A percentile compares a stretch with the other conserved stretches of the same genome.
These are phyloP conservation scores for Pollachius pollachius DNA, from an alignment of 2,113 vertebrate genomes.

Conservation along the genomic window DNA sequence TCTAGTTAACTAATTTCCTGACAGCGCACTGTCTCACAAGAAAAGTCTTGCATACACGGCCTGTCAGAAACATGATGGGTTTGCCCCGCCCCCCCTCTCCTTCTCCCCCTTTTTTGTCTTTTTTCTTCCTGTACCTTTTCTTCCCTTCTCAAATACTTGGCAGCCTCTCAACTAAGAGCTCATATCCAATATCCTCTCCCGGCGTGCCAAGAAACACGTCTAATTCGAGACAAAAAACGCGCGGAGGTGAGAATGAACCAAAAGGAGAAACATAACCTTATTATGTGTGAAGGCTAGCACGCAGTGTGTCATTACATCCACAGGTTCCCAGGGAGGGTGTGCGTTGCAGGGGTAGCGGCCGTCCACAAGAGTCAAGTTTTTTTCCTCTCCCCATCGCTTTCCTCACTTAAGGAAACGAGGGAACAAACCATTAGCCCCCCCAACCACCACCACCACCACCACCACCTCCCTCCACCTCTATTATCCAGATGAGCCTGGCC, in stretches of 20 bases:
- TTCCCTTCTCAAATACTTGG: slow-evolving; percentile 29
- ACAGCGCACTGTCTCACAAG: slow-evolving; percentile 59
- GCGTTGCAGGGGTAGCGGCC: too few relatives aligned
- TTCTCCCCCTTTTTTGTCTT: slow-evolving; percentile 20
- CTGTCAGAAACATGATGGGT: slow-evolving; percentile 69
- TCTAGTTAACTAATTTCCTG: slow-evolving; percentile 78
- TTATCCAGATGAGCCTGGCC: slow-evolving; percentile 35
- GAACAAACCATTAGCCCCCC: slow-evolving; percentile 40
- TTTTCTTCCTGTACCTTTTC: slow-evolving; percentile 2
- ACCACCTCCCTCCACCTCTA: neutral
- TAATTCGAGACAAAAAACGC: slow-evolving; percentile 62
- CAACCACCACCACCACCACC: neutral
- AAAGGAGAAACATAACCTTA: slow-evolving; percentile 69
- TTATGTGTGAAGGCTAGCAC: slow-evolving; percentile 64
- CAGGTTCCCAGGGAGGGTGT: slow-evolving; percentile 49
- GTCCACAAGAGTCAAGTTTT: slow-evolving; percentile 20
- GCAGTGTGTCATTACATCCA: slow-evolving; percentile 73
- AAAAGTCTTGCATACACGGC: slow-evolving; percentile 63
- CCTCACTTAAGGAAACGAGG: slow-evolving; percentile 35
- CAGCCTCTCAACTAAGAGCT: slow-evolving; percentile 56
- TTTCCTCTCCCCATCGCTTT: slow-evolving; percentile 28
- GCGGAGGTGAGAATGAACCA: slow-evolving; percentile 58
- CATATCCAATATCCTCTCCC: slow-evolving; percentile 62
- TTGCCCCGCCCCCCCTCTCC: slow-evolving; percentile 27
- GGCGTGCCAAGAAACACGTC: slow-evolving; percentile 48